Percentiles rank a stretch among this genome's conserved stretches.
Conservation (phyloP, 2,113 vertebrate genomes). For the Galeopterus variegatus region DNA sequence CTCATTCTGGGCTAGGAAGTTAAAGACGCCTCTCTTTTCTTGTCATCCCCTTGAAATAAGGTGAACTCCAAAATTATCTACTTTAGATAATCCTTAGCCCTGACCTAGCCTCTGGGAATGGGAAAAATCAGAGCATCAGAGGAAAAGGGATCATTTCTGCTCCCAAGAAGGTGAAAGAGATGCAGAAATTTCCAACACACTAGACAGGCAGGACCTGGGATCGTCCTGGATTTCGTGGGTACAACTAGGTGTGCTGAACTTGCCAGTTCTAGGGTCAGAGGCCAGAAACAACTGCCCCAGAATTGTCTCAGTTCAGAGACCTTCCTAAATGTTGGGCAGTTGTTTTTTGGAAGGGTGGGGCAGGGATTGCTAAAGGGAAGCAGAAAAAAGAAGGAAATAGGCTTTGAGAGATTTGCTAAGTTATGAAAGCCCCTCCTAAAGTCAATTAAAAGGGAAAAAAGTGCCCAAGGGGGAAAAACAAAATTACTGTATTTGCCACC, state of each 20-base stretch:
- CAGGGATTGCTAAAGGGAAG: background rate
- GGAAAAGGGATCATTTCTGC: background rate
- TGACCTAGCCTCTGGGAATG: background rate
- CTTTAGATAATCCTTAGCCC: background rate
- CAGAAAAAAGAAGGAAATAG: background rate
- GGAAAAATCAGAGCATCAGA: background rate
- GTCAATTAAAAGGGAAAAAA: background rate
- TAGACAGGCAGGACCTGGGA: background rate
- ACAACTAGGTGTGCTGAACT: background rate
- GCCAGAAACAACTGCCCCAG: background rate
- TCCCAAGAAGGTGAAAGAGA: background rate
- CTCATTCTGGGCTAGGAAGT: background rate
- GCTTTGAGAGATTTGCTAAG: conserved; percentile 15
- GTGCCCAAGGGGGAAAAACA: background rate
- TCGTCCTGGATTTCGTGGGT: background rate
- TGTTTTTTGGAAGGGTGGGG: background rate
- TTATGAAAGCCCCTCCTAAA: background rate
- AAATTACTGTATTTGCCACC: background rate
- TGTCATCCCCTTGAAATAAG: background rate
- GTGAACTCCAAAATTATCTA: background rate
- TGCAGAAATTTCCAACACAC: background rate
- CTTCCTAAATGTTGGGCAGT: background rate
- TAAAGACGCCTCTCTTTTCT: background rate
- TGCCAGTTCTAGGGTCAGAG: background rate
- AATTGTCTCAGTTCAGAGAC: background rate